These are phyloP conservation scores for Bubo bubo DNA, from an alignment of 2,113 vertebrate genomes.

Conservation along the genomic window DNA sequence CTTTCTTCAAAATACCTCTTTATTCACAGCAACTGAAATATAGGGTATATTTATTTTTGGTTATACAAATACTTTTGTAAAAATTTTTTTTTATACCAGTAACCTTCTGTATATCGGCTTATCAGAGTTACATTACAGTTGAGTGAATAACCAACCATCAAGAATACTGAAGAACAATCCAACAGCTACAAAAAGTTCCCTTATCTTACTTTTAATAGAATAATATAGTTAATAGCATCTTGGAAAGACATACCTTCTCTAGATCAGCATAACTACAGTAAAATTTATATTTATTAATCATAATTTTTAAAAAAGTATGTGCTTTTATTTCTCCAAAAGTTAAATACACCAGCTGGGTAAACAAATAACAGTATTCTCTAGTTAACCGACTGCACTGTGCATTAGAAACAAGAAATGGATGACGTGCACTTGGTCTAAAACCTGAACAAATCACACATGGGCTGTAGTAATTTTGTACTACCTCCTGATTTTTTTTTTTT, in stretches of 20 bases:
- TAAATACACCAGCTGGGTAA: neutral
- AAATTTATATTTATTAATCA: neutral
- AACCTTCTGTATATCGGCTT: neutral
- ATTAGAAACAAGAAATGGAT: neutral
- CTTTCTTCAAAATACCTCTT: neutral
- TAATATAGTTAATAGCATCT: neutral
- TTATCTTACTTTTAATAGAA: neutral
- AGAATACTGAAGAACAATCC: neutral
- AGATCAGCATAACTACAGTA: neutral
- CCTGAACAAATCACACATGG: neutral
- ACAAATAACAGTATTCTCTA: neutral
- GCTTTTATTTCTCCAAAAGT: neutral
- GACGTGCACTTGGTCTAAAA: neutral
- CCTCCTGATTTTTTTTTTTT: neutral
- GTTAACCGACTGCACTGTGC: neutral
- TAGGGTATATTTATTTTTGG: accelerated
- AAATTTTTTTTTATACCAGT: too few relatives aligned
- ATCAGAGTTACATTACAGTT: neutral
- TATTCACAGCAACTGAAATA: neutral
- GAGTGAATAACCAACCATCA: neutral
- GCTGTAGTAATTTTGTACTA: neutral
- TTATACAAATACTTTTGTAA: neutral
- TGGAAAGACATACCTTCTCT: neutral
- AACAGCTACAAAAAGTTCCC: neutral
- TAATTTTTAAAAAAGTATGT: neutral